Percentiles rank a stretch among this genome's conserved stretches.
phyloP scores from a whole-genome alignment of 2,888 invertebrate genomes.

The Pterobdella sp. region DNA sequence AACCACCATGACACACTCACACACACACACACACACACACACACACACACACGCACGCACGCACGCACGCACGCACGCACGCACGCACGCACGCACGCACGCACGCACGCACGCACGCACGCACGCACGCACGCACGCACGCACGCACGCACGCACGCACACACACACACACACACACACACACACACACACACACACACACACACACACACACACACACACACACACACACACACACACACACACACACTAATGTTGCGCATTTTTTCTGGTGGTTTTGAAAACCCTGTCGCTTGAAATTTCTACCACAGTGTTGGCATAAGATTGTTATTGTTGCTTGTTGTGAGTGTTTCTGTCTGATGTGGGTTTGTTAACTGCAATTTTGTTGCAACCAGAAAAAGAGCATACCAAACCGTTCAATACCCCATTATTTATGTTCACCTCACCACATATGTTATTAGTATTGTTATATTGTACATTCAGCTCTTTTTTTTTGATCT shows the following conservation, averaged over 20 bases:
- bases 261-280: no score
- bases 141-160: neutral
- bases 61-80: neutral
- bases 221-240: constrained; percentile 40
- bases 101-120: constrained; percentile 4
- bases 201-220: constrained; percentile 2
- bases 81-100: constrained; percentile 2
- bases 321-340: constrained; percentile 49
- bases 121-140: neutral
- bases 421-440: no score
- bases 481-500: no score
- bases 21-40: neutral
- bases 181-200: neutral
- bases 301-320: no score
- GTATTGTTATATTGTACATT: no score
- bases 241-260: no score
- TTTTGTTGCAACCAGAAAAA: no score
- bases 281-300: no score
- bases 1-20: neutral
- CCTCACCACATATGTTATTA: no score
- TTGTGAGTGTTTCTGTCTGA: no score
- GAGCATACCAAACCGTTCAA: no score
- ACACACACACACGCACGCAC: constrained; percentile 8
- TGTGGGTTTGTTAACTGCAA: no score
- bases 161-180: neutral